Evolutionary conservation across 2,888 invertebrate genomes (phyloP).

Genomic region (Uropetala carovei): DNA sequence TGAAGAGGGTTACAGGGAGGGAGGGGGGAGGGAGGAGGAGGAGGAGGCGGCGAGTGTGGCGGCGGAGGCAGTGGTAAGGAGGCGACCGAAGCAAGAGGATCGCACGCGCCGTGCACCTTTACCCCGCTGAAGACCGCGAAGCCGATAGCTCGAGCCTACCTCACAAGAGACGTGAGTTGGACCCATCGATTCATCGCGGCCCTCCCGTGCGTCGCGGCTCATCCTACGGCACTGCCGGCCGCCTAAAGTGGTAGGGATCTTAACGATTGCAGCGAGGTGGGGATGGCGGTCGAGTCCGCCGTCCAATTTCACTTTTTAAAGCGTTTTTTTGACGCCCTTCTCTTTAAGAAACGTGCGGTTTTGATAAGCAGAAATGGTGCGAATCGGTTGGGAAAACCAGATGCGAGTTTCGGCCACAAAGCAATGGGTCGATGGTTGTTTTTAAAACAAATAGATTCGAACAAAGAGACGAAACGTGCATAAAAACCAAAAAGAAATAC

Average conservation of each 20-base stretch:
- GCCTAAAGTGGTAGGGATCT: neutral
- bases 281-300: no score
- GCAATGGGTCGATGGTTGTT: no score
- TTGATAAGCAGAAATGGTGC: no score
- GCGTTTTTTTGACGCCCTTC: no score
- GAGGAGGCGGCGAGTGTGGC: conserved; percentile 71
- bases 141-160: neutral
- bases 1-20: neutral
- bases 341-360: no score
- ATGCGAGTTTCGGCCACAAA: no score
- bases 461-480: no score
- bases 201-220: neutral
- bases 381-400: no score
- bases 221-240: neutral
- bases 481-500: no score
- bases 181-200: neutral
- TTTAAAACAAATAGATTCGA: no score
- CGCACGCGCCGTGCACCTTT: neutral
- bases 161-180: neutral
- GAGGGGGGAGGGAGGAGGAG: conserved; percentile 60
- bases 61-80: conserved; percentile 66
- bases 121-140: neutral
- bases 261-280: neutral
- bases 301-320: no score
- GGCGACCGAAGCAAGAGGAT: conserved; percentile 42